Percentiles rank a stretch among this genome's conserved stretches.
phyloP scores from a whole-genome alignment of 2,113 vertebrate genomes.

The Brachypodius melanocephalos region DNA sequence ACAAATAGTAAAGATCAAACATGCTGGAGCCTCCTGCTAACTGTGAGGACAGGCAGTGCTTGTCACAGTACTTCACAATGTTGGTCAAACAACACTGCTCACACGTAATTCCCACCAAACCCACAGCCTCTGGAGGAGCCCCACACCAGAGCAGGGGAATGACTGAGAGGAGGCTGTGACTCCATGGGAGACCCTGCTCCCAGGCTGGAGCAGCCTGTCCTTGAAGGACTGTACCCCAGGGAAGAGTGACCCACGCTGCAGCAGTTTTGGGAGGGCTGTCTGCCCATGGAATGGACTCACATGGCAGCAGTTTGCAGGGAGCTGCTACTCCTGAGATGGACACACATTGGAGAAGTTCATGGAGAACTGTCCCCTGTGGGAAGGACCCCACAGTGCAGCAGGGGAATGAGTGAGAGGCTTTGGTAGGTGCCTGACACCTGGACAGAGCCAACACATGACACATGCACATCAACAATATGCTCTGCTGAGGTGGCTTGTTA shows the following conservation, averaged over 20 bases:
- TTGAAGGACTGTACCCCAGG: background rate
- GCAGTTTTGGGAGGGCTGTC: background rate
- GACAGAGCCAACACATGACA: background rate
- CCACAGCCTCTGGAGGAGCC: background rate
- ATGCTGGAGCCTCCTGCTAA: background rate
- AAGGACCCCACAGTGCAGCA: background rate
- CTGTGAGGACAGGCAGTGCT: background rate
- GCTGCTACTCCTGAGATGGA: background rate
- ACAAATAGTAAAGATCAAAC: background rate
- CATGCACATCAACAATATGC: background rate
- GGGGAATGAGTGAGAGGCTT: background rate
- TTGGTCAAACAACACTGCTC: background rate
- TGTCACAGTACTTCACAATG: background rate
- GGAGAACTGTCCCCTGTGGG: background rate
- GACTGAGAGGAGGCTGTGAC: background rate
- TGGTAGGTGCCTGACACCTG: background rate
- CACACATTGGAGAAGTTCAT: background rate
- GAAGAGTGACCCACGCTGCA: background rate
- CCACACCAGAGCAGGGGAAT: background rate
- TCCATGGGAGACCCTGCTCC: background rate
- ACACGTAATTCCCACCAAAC: background rate
- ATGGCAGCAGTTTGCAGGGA: rapidly evolving
- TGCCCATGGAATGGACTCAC: background rate
- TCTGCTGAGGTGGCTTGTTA: background rate
- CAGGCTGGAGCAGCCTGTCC: background rate